These are phyloP conservation scores for Xanthorhoe spadicearia DNA, from an alignment of 2,888 invertebrate species.

Conservation along the genomic window DNA sequence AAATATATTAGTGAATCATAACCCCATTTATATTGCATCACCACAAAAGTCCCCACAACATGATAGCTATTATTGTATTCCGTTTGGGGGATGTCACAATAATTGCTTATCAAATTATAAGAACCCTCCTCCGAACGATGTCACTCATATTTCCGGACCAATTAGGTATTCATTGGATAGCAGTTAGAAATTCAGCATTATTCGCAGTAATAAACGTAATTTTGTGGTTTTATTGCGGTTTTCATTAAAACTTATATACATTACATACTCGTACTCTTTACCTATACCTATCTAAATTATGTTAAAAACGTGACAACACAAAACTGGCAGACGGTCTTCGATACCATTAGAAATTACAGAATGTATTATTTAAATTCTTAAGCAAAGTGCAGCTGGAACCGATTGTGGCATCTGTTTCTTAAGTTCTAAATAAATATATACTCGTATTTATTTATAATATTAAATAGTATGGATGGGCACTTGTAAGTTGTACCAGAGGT, in stretches of 20 bases:
- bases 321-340: no score
- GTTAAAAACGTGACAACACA: no score
- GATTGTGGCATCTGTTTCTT: no score
- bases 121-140: constrained; percentile 26
- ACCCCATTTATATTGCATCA: constrained; percentile 24
- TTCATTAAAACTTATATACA: background rate
- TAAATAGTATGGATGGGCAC: background rate
- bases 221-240: constrained; percentile 24
- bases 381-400: background rate
- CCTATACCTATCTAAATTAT: no score
- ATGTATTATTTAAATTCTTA: no score
- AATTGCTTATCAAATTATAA: constrained; percentile 42
- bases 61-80: constrained; percentile 28
- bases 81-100: constrained; percentile 37
- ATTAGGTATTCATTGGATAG: constrained; percentile 34
- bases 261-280: no score
- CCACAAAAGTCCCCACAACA: constrained; percentile 20
- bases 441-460: no score
- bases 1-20: constrained; percentile 29
- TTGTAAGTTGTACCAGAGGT: background rate
- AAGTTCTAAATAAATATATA: background rate
- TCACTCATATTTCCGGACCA: constrained; percentile 37
- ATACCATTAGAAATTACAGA: no score
- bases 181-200: constrained; percentile 17
- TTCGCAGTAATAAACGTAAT: constrained; percentile 11